Base-by-base conservation (phyloP, 2,888 invertebrate genomes). In the Hirtodrosophila cameraria region DNA sequence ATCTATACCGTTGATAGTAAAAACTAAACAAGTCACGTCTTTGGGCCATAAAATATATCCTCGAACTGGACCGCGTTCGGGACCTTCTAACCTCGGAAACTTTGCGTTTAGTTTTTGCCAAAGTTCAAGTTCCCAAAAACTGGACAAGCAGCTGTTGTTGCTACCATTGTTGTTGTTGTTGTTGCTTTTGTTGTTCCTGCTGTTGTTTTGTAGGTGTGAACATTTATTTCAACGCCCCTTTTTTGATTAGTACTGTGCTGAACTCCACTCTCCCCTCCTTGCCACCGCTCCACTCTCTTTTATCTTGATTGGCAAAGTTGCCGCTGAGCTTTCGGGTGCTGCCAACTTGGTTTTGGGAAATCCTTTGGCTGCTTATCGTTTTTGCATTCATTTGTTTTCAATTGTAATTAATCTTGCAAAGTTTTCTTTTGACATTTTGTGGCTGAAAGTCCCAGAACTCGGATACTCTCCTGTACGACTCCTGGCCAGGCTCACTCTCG, bases 311-410 rank as follows among this genome's bases (percentile, higher is more conserved):
- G 82, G 79, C 69, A 76, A 80, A 88, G 76, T 88, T 88, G 72
- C 35, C 49, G 55, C 20, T 68, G 46, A 48, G 74, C 48, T 54
- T 30, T 52, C 35, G 28, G 41, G 42, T 36, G 25, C 41, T 30
- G 52, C 25, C 39, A 60, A 38, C 52, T 59, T 43, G 53, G 15
- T 18, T 54, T 65, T 46, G 25, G 13, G 58, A 57, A 86, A 86
- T 83, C 86, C 86, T 76, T 75, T 86, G 83, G 75, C 87, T 86
- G 88, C 83, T 86, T 87, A 87, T 85, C 85, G 87, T 87, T 82
- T 84, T 78, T 85, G 87, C 86, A 87, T 85, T 85, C 87, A 86
- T 85, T 88, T 85, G 85, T 85, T 85, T 87, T 82, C 83, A 82
- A 87, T 87, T 85, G 85, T 85, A 85, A 85, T 85, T 85, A 85